Evolutionary conservation across 2,113 vertebrate genomes (phyloP).

Genomic region (Dolichallabes microphthalmus): DNA sequence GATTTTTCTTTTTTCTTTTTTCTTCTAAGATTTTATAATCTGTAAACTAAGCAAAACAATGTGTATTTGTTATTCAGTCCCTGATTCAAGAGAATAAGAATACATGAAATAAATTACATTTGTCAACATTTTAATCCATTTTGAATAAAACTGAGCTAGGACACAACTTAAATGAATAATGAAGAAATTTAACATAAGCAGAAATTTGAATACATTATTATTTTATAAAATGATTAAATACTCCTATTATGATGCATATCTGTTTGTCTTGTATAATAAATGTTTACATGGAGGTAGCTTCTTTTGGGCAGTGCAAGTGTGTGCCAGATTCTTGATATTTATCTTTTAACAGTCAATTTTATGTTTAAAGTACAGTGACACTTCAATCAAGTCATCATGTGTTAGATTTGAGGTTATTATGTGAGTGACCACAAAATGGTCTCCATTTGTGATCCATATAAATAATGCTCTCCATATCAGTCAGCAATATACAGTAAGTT

Average conservation of each 20-base stretch:
- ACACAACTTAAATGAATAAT: conserved; percentile 46
- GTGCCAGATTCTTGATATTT: conserved; percentile 31
- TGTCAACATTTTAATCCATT: background rate
- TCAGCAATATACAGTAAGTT: background rate
- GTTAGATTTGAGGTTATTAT: background rate
- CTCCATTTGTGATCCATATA: background rate
- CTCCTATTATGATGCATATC: background rate
- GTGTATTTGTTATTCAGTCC: background rate
- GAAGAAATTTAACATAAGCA: conserved; percentile 11
- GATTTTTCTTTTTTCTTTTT: background rate
- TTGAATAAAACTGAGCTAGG: background rate
- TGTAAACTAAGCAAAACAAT: background rate
- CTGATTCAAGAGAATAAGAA: background rate
- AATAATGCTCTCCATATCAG: background rate
- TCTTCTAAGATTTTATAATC: background rate
- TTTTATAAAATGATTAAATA: conserved; percentile 18
- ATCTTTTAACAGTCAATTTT: background rate
- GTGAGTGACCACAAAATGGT: background rate
- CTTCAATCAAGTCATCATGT: background rate
- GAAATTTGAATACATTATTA: background rate
- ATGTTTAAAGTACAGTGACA: background rate
- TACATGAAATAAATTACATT: conserved; percentile 5
- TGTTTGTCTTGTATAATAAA: conserved; percentile 16
- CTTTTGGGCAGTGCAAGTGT: conserved; percentile 41
- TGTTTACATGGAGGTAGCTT: conserved; percentile 46